These are phyloP conservation scores for Euzophera pinguis DNA, from an alignment of 2,888 invertebrate species.

Conservation along the genomic window DNA sequence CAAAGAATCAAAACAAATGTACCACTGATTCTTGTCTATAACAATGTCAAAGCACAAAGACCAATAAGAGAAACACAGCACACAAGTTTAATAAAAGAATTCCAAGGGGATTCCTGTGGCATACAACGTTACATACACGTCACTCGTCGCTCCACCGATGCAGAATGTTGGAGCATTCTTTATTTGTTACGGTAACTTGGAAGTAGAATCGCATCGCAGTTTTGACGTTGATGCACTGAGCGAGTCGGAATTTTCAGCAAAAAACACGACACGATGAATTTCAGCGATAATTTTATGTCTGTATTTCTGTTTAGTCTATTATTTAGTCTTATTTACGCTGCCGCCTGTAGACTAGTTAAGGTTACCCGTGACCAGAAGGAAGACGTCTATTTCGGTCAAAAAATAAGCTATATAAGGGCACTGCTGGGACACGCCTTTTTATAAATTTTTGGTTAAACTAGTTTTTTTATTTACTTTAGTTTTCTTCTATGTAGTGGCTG, in stretches of 20 bases:
- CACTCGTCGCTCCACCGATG: slow-evolving; percentile 1
- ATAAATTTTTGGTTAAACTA: no score
- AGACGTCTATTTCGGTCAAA: no score
- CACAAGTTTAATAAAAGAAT: slow-evolving; percentile 5
- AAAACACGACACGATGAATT: not conserved
- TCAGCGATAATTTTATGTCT: not conserved
- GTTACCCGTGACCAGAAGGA: no score
- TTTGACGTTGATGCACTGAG: slow-evolving; percentile 2
- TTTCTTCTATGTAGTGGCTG: no score
- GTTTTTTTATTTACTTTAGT: no score
- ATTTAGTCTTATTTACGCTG: no score
- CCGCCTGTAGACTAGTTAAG: no score
- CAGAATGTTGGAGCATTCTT: slow-evolving; percentile 5
- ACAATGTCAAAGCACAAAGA: not conserved
- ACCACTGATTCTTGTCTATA: not conserved
- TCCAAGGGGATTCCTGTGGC: not conserved
- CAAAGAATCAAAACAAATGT: not conserved
- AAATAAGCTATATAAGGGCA: no score
- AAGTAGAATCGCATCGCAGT: slow-evolving; percentile 1
- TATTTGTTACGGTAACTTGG: slow-evolving; percentile 5
- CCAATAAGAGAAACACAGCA: not conserved
- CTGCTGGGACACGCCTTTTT: no score
- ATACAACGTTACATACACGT: slow-evolving; percentile 1
- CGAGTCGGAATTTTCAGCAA: not conserved
- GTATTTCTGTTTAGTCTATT: no score